These are phyloP conservation scores for Schizopygopsis pylzovi DNA, from an alignment of 2,797 vertebrate genomes.

Conservation along the genomic window DNA sequence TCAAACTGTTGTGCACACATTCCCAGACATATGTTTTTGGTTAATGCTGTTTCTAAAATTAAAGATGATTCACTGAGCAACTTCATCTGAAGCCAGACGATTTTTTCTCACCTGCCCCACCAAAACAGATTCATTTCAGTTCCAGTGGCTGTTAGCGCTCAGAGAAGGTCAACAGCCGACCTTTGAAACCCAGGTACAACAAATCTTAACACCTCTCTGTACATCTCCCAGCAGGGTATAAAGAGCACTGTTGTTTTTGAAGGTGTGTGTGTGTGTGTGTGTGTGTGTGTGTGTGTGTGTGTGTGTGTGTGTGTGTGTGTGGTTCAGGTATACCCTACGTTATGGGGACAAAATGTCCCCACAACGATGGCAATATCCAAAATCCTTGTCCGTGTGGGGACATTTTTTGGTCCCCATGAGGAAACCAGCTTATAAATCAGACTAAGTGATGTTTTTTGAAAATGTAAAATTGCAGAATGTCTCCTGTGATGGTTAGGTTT, in stretches of 20 bases:
- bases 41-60: neutral
- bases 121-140: constrained; percentile 68
- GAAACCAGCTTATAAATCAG: no score
- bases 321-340: no score
- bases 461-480: no score
- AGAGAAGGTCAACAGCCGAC: constrained; percentile 73
- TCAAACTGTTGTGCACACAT: neutral
- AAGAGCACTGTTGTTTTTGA: constrained; percentile 51
- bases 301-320: no score
- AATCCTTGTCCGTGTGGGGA: no score
- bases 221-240: constrained; percentile 54
- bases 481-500: no score
- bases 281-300: constrained; percentile 35
- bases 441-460: no score
- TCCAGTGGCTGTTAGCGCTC: constrained; percentile 61
- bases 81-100: constrained; percentile 13
- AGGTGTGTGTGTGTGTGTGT: constrained; percentile 17
- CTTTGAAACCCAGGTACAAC: constrained; percentile 72
- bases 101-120: neutral
- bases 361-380: no score
- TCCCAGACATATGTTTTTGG: neutral
- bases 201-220: constrained; percentile 68
- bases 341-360: no score
- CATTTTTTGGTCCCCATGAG: no score
- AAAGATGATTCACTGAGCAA: constrained; percentile 18